Percentiles rank a stretch among this genome's conserved stretches.
Conservation (phyloP, 2,113 vertebrate genomes). For the Bujurquina vittata region DNA sequence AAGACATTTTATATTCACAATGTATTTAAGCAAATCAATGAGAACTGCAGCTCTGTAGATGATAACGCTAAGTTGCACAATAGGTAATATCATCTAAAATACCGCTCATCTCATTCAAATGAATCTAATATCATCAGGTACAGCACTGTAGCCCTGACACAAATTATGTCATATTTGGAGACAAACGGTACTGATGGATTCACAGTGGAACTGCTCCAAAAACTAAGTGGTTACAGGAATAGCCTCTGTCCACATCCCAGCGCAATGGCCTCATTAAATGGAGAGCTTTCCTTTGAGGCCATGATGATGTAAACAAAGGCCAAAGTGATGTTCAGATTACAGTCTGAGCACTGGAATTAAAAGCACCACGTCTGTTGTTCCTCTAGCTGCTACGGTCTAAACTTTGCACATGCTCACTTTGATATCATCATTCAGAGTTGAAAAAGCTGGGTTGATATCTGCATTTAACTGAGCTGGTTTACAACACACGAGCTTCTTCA, state of each 20-base stretch:
- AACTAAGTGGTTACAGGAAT: conserved; percentile 67
- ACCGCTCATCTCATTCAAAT: neutral
- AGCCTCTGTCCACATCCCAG: conserved; percentile 47
- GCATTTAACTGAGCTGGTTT: neutral
- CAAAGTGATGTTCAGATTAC: conserved; percentile 42
- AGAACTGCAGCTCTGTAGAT: conserved; percentile 6
- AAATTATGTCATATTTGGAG: conserved; percentile 11
- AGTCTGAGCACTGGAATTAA: conserved; percentile 35
- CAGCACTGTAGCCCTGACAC: neutral
- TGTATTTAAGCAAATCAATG: conserved; percentile 19
- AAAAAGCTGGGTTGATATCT: neutral
- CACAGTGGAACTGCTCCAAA: conserved; percentile 59
- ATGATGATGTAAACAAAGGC: conserved; percentile 62
- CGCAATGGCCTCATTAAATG: conserved; percentile 43
- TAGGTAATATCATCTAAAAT: neutral
- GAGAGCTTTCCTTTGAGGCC: conserved; percentile 39
- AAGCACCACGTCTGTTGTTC: conserved; percentile 9
- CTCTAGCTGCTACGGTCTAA: conserved; percentile 7
- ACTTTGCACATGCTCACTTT: neutral
- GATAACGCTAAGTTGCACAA: neutral
- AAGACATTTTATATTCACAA: conserved; percentile 23
- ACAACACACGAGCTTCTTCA: neutral
- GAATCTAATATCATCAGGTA: neutral
- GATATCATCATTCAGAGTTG: neutral
- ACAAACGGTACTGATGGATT: conserved; percentile 38